A percentile compares a stretch with the other conserved stretches of the same genome.
These are phyloP conservation scores for Caenorhabditis angaria DNA, from an alignment of 2,888 invertebrate genomes.

Conservation along the genomic window DNA sequence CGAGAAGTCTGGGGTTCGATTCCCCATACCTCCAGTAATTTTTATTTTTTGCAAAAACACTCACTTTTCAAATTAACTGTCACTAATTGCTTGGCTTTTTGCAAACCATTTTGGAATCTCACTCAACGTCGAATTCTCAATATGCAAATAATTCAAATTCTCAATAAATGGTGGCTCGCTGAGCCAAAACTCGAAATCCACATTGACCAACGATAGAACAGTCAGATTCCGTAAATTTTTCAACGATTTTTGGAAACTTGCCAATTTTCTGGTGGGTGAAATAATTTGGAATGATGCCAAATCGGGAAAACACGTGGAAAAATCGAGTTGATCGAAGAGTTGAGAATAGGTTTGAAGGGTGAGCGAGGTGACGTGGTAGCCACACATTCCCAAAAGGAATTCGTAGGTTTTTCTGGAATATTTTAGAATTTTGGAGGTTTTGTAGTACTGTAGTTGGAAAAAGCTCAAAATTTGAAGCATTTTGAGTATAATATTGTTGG, in stretches of 20 bases:
- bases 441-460: too few species aligned
- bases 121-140: slow-evolving; percentile 58
- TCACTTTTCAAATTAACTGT: slow-evolving; percentile 37
- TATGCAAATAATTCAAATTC: slow-evolving; percentile 51
- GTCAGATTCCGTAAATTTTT: slow-evolving; percentile 23
- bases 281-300: slow-evolving; percentile 32
- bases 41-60: slow-evolving; percentile 4
- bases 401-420: slow-evolving; percentile 16
- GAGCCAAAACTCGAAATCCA: slow-evolving; percentile 56
- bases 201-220: slow-evolving; percentile 48
- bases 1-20: slow-evolving; percentile 60
- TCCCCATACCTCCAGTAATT: slow-evolving; percentile 54
- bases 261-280: slow-evolving; percentile 10
- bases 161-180: slow-evolving; percentile 39
- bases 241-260: slow-evolving; percentile 21
- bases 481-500: too few species aligned
- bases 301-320: slow-evolving; percentile 21
- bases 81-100: slow-evolving; percentile 8
- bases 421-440: too few species aligned
- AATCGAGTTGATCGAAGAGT: slow-evolving; percentile 23
- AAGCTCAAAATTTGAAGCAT: too few species aligned
- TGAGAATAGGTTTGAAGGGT: slow-evolving; percentile 32
- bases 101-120: slow-evolving; percentile 63
- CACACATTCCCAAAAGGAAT: slow-evolving; percentile 35
- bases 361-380: slow-evolving; percentile 13